A percentile compares a stretch with the other conserved stretches of the same genome.
Evolutionary conservation across 1,140 invertebrate genomes (phyloP).

Genomic region (Homarus americanus): DNA sequence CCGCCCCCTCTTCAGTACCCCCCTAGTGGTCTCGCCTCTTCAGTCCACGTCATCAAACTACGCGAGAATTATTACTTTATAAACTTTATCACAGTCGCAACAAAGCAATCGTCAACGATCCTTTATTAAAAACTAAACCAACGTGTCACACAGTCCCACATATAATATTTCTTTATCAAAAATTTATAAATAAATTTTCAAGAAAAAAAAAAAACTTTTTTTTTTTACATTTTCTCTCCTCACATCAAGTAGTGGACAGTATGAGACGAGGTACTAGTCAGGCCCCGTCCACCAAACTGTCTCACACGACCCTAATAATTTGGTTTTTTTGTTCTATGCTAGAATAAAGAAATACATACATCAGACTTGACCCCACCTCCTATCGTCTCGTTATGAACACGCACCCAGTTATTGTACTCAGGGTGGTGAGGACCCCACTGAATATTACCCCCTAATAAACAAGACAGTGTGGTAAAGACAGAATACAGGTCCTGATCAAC

Average conservation of each 20-base stretch:
- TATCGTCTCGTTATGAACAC: neutral
- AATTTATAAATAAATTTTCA: conserved; percentile 17
- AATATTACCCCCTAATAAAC: no score
- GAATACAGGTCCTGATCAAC: no score
- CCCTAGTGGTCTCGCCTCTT: no score
- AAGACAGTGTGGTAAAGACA: no score
- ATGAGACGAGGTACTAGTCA: no score
- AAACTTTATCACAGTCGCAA: conserved; percentile 56
- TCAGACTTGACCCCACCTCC: neutral
- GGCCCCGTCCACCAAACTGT: no score
- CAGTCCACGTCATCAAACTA: neutral
- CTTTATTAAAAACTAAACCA: conserved; percentile 2
- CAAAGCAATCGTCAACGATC: conserved; percentile 33
- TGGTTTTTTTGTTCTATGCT: neutral
- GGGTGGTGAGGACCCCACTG: no score
- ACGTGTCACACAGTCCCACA: conserved; percentile 2
- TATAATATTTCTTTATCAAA: conserved; percentile 42
- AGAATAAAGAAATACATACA: neutral
- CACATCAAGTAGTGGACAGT: neutral
- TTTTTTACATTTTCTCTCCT: neutral
- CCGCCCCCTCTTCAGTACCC: neutral
- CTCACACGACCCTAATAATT: neutral
- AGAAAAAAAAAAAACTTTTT: conserved; percentile 21
- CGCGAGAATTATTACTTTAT: conserved; percentile 7
- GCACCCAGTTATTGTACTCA: neutral